Evolutionary conservation across 2,113 vertebrate species (phyloP), one percentile per base, ranked within the genome.

Genomic region (Gallinago paraguaiae): DNA sequence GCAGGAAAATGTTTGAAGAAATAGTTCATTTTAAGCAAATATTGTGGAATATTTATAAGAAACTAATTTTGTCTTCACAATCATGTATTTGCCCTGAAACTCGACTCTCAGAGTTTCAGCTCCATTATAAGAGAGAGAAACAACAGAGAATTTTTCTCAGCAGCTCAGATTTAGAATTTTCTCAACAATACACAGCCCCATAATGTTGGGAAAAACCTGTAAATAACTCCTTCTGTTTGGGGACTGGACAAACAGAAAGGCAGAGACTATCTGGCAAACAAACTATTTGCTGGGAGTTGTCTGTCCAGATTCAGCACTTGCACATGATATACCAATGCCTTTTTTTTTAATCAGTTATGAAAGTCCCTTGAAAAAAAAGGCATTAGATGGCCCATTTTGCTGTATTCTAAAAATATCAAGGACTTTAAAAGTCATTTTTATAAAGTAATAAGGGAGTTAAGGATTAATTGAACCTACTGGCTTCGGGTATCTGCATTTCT

Each of bases 21-120:
- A 95, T 86, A 93, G 93, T 57, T 94, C 92, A 79, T 95, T 97
- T 93, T 93, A 94, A 96, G 92, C 92, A 96, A 97, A 96, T 96
- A 96, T 65, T 91, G 93, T 93, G 89, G 95, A 96, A 96, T 93
- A 97, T 93, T 96, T 96, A 93, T 82, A 96, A 96, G 90, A 96
- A 82, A 95, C 93, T 96, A 95, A 96, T 96, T 96, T 89, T 89
- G 83, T 72, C 95, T 82, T 89, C 88, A 79, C 63, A 89, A 93
- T 87, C 63, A 0, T 33, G 41, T 31, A 83, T 79, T 85, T 92
- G 74, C 86, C 64, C 92, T 93, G 90, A 64, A 91, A 92, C 61
- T 53, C 1, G 7, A 51, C 70, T 82, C 71, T 35, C 1, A 1
- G 51, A 82, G 50, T 43, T 91, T 43, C 23, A 79, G 35, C 28